Percentiles rank a stretch among this genome's conserved stretches.
phyloP scores from a whole-genome alignment of 2,797 vertebrate genomes.

The Acipenser ruthenus region DNA sequence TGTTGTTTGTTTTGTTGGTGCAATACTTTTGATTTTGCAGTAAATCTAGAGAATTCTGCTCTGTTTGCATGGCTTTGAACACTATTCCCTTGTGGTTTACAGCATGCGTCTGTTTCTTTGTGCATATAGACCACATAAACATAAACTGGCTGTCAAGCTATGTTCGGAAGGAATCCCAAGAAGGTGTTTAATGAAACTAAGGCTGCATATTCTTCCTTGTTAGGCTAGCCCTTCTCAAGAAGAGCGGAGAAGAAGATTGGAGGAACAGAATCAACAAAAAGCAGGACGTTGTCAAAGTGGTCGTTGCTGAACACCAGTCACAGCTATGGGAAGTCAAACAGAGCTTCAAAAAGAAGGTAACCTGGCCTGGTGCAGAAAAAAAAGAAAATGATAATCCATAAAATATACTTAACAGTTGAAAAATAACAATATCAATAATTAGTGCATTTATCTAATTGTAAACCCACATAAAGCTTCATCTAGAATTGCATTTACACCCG shows the following conservation, averaged over 20 bases:
- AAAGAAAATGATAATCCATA: conserved; percentile 2
- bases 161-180: not conserved
- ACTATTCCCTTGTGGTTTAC: too few species aligned
- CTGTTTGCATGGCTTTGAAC: too few species aligned
- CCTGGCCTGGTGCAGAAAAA: conserved; percentile 15
- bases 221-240: conserved; percentile 84
- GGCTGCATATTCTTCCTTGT: conserved; percentile 17
- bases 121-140: too few species aligned
- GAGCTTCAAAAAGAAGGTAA: conserved; percentile 84
- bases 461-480: too few species aligned
- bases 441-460: too few species aligned
- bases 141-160: not conserved
- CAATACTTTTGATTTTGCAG: too few species aligned
- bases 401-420: too few species aligned
- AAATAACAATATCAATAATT: too few species aligned
- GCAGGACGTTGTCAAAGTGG: conserved; percentile 63
- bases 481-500: too few species aligned
- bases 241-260: conserved; percentile 91
- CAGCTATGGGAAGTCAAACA: conserved; percentile 72
- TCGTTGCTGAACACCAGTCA: conserved; percentile 44
- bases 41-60: too few species aligned
- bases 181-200: not conserved
- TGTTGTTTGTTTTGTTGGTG: too few species aligned
- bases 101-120: too few species aligned
- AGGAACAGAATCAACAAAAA: conserved; percentile 80